A percentile compares a stretch with the other conserved stretches of the same genome.
phyloP scores from a whole-genome alignment of 2,888 invertebrate genomes.

The Andrena fulva region DNA sequence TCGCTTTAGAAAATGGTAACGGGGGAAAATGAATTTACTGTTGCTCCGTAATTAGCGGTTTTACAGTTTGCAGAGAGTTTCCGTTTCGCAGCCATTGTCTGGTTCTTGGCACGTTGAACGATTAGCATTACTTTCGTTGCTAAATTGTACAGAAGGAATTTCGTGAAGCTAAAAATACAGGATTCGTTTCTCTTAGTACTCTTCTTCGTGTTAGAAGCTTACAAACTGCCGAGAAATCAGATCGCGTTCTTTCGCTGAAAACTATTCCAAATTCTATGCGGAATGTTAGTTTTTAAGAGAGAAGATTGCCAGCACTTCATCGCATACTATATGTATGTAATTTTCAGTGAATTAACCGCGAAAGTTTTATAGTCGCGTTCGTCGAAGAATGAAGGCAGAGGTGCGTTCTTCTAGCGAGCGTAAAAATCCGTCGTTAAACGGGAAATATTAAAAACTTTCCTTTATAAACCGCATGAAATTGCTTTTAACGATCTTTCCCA shows the following conservation, averaged over 20 bases:
- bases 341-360: background rate
- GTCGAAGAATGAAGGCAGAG: constrained; percentile 1
- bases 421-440: constrained; percentile 6
- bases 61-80: background rate
- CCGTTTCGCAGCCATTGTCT: background rate
- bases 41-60: constrained; percentile 21
- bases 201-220: too few species aligned
- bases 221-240: too few species aligned
- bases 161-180: too few species aligned
- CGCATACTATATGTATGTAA: too few species aligned
- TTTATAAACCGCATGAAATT: constrained; percentile 21
- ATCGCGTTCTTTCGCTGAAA: too few species aligned
- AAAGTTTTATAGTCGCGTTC: constrained; percentile 7
- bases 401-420: background rate
- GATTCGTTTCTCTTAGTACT: too few species aligned
- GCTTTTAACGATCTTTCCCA: background rate
- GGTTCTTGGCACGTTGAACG: background rate
- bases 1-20: background rate
- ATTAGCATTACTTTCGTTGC: too few species aligned
- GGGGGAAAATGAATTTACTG: constrained; percentile 25
- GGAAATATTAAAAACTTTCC: constrained; percentile 33
- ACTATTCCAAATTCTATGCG: background rate
- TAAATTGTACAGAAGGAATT: too few species aligned
- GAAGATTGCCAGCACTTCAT: background rate
- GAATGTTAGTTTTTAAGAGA: background rate